Base-by-base conservation (phyloP, 2,888 invertebrate genomes). In the Machimus atricapillus region DNA sequence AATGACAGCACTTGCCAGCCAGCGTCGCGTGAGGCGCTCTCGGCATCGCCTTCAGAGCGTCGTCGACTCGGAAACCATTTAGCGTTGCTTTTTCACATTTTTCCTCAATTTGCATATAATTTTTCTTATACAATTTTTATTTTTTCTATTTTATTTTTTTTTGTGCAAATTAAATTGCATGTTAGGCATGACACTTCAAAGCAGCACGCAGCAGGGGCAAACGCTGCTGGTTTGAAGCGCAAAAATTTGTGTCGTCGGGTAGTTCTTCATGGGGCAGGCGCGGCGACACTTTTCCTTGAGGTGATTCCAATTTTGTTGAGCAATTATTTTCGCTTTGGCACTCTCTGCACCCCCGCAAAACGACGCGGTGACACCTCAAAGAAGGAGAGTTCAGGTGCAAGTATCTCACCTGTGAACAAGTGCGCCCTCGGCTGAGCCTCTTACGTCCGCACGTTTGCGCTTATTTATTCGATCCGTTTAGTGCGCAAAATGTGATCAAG, bases 401-500 rank as follows among this genome's bases (percentile, higher is more conserved):
- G 23, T 78, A 43, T 66, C 40, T 40, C 78, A 78, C 78, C 78
- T 78, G 78, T 66, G 27, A 66, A 66, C 66, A 27, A 66, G 66
- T 27, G 27, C 19, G 78, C 43, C 40, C 78, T 78, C 23, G 27
- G 66, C 12, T 66, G 66, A 66, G 37, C 37, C 76, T 78, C 78
- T 34, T 78, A 23, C 78, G 23, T 78, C 6, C 78, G 78, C 78
- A 78, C 78, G 43, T 37, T 37, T 78, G 43, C 78, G 37, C 78
- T 34, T 78, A 78, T 40, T 81, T 81, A 56, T 81, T 27, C 81
- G 81, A 81, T 56, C 34, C 81, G 81, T 81, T 81, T 81, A 81
- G 52, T 40, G 16, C 56, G 81, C n/a, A 52, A 81, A 81, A 43
- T 81, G 81, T 81, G 81, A 81, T 81, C 81, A 81, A 81, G 81